Evolutionary conservation across 2,888 invertebrate genomes (phyloP).

Genomic region (Cephus sareptanus): DNA sequence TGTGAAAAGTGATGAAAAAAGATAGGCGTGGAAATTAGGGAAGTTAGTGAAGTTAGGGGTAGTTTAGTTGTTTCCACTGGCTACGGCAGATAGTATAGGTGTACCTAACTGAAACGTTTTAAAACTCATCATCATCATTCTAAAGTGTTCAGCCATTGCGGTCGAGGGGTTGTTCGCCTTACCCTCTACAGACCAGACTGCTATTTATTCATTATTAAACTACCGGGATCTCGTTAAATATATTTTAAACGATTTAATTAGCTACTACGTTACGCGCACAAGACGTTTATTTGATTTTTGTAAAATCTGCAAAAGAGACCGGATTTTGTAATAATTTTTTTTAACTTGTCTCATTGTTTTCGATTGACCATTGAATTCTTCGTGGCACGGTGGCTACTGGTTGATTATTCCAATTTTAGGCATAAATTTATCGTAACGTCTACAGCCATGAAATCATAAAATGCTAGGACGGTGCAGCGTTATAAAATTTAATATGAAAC

Average conservation of each 20-base stretch:
- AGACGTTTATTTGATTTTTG: neutral
- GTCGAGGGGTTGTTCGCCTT: constrained; percentile 31
- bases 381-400: neutral
- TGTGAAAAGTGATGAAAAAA: neutral
- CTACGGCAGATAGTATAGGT: neutral
- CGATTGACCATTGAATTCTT: neutral
- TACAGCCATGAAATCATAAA: constrained; percentile 51
- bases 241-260: constrained; percentile 34
- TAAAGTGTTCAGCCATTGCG: constrained; percentile 32
- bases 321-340: neutral
- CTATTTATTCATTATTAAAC: constrained; percentile 34
- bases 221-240: constrained; percentile 35
- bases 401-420: constrained; percentile 42
- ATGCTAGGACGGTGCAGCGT: constrained; percentile 38
- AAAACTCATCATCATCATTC: constrained; percentile 50
- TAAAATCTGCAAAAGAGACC: neutral
- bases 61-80: neutral
- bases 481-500: constrained; percentile 61
- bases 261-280: neutral
- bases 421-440: constrained; percentile 48
- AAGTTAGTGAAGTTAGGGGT: neutral
- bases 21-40: neutral
- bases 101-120: constrained; percentile 46
- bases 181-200: constrained; percentile 22
- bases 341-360: neutral